Conservation (phyloP, 2,113 vertebrate species). For the Trochalopteron elliotii region DNA sequence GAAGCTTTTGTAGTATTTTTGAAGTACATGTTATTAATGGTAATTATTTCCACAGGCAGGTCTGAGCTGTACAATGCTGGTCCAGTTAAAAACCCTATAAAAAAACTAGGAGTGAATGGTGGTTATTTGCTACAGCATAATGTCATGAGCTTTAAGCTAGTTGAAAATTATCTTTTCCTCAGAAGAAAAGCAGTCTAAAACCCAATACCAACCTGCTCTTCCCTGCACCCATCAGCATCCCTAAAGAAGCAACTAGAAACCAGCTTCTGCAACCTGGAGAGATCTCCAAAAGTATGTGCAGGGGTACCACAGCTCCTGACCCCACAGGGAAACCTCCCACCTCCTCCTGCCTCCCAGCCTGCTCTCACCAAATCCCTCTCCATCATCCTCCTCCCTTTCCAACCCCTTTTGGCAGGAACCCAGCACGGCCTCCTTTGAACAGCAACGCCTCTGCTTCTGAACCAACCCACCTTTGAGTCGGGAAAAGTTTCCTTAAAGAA, state of each 20-base stretch:
- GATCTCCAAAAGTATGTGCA: background rate
- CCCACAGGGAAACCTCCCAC: background rate
- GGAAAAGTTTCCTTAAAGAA: constrained; percentile 95
- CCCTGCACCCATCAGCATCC: background rate
- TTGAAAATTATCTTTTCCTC: background rate
- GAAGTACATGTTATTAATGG: background rate
- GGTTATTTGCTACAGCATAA: background rate
- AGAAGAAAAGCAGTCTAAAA: background rate
- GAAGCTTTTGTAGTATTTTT: background rate
- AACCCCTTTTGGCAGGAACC: fast-evolving
- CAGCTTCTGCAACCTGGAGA: background rate
- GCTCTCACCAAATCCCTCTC: background rate
- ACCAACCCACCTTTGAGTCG: constrained; percentile 84
- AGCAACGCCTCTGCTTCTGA: fast-evolving
- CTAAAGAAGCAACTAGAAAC: background rate
- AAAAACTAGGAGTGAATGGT: background rate
- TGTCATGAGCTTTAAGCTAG: background rate
- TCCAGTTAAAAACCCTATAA: background rate
- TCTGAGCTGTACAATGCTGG: background rate
- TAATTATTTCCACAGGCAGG: background rate
- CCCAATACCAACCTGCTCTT: background rate
- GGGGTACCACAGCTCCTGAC: fast-evolving
- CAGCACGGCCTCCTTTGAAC: fast-evolving
- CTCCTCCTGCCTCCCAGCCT: background rate
- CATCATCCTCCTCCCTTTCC: background rate